Evolutionary conservation across 2,888 invertebrate species (phyloP), one percentile per base, ranked within the genome.

Genomic region (Hydrotaea cyrtoneurina): DNA sequence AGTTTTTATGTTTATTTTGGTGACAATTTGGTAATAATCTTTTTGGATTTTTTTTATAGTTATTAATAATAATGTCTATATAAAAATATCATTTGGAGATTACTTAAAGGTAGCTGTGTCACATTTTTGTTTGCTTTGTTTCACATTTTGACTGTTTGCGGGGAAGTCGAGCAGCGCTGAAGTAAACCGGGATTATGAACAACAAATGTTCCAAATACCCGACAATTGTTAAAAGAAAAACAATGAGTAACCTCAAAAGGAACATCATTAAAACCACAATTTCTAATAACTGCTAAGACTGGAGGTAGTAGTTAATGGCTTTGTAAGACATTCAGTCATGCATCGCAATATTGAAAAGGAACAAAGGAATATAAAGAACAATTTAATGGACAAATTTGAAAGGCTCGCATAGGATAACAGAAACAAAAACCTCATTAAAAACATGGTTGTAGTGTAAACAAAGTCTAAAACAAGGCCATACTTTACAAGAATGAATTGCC

Each of bases 21-120:
- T 80, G 80, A 80, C 71, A 75, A 80, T 77, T 80, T 57, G 71
- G 62, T 80, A 50, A 82, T 82, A 82, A 85, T 82, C 64, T 73
- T 69, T 73, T 77, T 43, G 64, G 50, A 55, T 19, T 53, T 55
- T 80, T 73, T 72, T 46, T 74, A 66, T 74, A 55, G 71, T 72
- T 76, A 36, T 53, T 73, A 36, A 43, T 75, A 23, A 7, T 31
- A 64, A 64, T 64, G 64, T 17, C 31, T 71, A 43, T 11, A 74
- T 73, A 62, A 26, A 77, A 77, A 53, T 76, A 26, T 79, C 46
- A 79, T 73, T 73, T 43, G 43, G 71, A 8, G 26, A 64, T 77
- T 80, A 55, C 55, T 21, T 21, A 17, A 10, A 17, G 53, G 53
- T 55, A 19, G 55, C 10, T 21, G 21, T 59, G 59, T 26, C 23